Evolutionary conservation across 2,797 vertebrate species (phyloP).

Genomic region (Rhinichthys osculus): DNA sequence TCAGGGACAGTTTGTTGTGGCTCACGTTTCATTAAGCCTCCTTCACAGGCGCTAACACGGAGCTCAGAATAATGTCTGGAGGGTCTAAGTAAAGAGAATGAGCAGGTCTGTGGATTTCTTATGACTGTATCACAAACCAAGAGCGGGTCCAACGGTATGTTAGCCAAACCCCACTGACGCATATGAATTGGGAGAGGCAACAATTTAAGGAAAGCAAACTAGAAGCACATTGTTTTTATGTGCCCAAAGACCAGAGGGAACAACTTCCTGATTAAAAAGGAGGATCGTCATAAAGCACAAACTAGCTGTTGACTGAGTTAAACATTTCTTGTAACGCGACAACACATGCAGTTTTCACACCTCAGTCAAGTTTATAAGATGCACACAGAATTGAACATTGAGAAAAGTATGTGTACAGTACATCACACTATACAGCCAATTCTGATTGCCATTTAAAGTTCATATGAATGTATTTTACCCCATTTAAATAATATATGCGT

Average conservation of each 20-base stretch:
- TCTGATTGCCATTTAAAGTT: background rate
- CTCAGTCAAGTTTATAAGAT: slow-evolving; percentile 51
- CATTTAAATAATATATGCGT: too few relatives aligned
- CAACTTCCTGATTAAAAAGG: slow-evolving; percentile 63
- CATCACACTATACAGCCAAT: background rate
- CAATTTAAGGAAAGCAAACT: slow-evolving; percentile 62
- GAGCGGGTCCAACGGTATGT: slow-evolving; percentile 43
- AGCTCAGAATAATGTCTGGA: slow-evolving; percentile 59
- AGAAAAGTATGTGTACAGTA: background rate
- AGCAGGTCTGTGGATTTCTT: slow-evolving; percentile 59
- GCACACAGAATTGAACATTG: background rate
- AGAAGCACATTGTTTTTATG: slow-evolving; percentile 53
- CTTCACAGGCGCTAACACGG: slow-evolving; percentile 43
- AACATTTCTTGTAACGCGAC: slow-evolving; percentile 44
- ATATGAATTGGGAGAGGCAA: slow-evolving; percentile 57
- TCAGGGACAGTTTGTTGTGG: slow-evolving; percentile 64
- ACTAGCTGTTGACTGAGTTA: slow-evolving; percentile 53
- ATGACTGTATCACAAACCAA: slow-evolving; percentile 53
- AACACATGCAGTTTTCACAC: slow-evolving; percentile 47
- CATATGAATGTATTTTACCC: too few relatives aligned
- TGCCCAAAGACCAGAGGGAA: slow-evolving; percentile 55
- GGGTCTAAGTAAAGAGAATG: slow-evolving; percentile 57
- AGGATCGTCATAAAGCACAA: slow-evolving; percentile 45
- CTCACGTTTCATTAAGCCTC: slow-evolving; percentile 53
- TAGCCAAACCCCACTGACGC: slow-evolving; percentile 63